Evolutionary conservation across 2,797 vertebrate genomes (phyloP).

Genomic region (Characodon lateralis): DNA sequence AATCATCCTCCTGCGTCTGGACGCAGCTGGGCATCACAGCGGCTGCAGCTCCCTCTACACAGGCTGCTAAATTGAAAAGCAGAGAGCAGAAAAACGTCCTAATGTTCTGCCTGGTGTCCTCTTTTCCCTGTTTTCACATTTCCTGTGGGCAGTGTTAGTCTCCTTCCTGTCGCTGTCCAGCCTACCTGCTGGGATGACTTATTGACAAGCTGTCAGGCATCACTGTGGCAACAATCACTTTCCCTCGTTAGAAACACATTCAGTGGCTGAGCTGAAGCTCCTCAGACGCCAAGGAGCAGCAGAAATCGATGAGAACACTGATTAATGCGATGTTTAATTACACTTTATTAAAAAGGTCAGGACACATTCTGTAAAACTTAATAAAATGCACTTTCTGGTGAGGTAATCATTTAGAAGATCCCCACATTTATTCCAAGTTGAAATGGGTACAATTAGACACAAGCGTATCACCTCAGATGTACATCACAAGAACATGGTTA

Average conservation of each 20-base stretch:
- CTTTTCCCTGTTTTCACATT: neutral
- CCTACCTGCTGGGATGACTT: slow-evolving; percentile 42
- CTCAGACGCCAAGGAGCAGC: slow-evolving; percentile 7
- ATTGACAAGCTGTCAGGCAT: slow-evolving; percentile 48
- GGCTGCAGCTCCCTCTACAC: slow-evolving; percentile 9
- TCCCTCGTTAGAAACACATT: slow-evolving; percentile 31
- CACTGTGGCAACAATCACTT: slow-evolving; percentile 41
- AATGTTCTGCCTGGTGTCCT: neutral
- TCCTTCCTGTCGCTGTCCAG: neutral
- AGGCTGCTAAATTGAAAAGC: slow-evolving; percentile 14
- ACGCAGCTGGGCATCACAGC: slow-evolving; percentile 14
- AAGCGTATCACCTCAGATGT: too few relatives aligned
- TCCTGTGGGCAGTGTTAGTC: neutral
- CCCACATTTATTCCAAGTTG: too few relatives aligned
- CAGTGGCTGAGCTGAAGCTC: slow-evolving; percentile 10
- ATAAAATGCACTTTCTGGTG: too few relatives aligned
- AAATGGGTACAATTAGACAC: too few relatives aligned
- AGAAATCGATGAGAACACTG: slow-evolving; percentile 18
- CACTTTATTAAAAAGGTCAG: slow-evolving; percentile 7
- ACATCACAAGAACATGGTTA: too few relatives aligned
- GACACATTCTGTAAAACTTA: neutral
- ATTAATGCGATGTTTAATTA: slow-evolving; percentile 16
- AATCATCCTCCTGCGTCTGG: slow-evolving; percentile 8
- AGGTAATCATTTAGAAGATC: too few relatives aligned
- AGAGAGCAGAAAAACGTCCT: slow-evolving; percentile 11